Conservation (phyloP, 2,797 vertebrate species). For the Novumbra hubbsi region DNA sequence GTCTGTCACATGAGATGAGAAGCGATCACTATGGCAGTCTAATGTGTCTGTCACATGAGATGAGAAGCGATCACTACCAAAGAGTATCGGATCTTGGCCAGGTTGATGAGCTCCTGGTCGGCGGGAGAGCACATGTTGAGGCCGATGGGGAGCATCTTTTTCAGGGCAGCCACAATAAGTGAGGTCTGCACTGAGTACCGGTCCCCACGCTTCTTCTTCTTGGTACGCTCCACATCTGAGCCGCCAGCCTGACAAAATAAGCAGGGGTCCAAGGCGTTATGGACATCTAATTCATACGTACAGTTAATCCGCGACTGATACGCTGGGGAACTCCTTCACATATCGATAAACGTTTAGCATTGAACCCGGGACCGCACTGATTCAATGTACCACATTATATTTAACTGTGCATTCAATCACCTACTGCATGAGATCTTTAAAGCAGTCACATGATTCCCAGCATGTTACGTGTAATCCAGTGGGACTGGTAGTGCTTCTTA, state of each 20-base stretch:
- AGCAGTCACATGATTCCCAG: not conserved
- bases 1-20: too few species aligned
- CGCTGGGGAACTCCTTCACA: not conserved
- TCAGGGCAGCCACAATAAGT: conserved; percentile 91
- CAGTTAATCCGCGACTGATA: not conserved
- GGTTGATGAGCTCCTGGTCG: conserved; percentile 88
- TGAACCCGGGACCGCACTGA: conserved; percentile 24
- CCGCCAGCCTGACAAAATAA: conserved; percentile 80
- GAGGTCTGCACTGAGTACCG: conserved; percentile 93
- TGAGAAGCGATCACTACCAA: conserved; percentile 80
- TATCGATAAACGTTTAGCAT: conserved; percentile 25
- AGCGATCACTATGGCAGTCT: not conserved
- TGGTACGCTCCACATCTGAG: conserved; percentile 89
- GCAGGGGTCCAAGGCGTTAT: conserved; percentile 52
- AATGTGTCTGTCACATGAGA: not conserved
- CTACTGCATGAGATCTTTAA: conserved; percentile 8
- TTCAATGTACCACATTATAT: conserved; percentile 25
- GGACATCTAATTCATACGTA: conserved; percentile 12
- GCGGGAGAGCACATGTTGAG: conserved; percentile 97
- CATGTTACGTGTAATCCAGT: not conserved
- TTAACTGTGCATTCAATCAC: conserved; percentile 17
- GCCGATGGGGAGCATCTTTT: conserved; percentile 97
- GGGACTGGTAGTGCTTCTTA: not conserved
- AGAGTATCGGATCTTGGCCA: conserved; percentile 91
- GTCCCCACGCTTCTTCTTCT: conserved; percentile 90